phyloP scores from a whole-genome alignment of 2,113 vertebrate species.

The Platichthys flesus region DNA sequence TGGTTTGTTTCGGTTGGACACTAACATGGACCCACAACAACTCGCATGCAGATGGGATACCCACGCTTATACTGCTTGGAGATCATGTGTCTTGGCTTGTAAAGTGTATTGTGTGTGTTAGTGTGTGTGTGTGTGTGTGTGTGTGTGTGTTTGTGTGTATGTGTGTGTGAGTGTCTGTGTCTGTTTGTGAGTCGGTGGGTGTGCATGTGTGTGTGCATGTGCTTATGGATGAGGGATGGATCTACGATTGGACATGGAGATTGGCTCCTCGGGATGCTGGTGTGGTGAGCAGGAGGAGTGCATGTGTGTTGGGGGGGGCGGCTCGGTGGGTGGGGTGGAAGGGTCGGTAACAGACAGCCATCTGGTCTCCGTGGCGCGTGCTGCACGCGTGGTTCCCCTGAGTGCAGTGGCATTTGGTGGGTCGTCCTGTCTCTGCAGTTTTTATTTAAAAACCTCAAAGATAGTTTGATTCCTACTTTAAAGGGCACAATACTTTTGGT shows the following conservation, averaged over 20 bases:
- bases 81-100: conserved; percentile 64
- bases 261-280: conserved; percentile 29
- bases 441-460: conserved; percentile 36
- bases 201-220: conserved; percentile 34
- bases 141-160: conserved; percentile 41
- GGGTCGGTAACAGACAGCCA: conserved; percentile 72
- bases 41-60: conserved; percentile 62
- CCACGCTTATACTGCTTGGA: conserved; percentile 69
- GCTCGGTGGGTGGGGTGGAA: conserved; percentile 19
- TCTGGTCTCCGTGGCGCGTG: conserved; percentile 84
- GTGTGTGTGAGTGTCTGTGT: conserved; percentile 11
- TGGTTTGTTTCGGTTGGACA: conserved; percentile 45
- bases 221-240: neutral
- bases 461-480: neutral
- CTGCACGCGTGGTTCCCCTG: conserved; percentile 81
- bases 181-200: neutral
- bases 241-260: conserved; percentile 1
- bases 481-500: neutral
- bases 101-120: conserved; percentile 45
- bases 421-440: conserved; percentile 37
- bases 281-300: conserved; percentile 13
- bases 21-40: conserved; percentile 26
- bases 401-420: conserved; percentile 73
- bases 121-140: conserved; percentile 5
- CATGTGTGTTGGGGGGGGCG: neutral